Percentiles rank a stretch among this genome's conserved stretches.
Evolutionary conservation across 2,888 invertebrate genomes (phyloP).

Genomic region (Teinopalpus imperialis): DNA sequence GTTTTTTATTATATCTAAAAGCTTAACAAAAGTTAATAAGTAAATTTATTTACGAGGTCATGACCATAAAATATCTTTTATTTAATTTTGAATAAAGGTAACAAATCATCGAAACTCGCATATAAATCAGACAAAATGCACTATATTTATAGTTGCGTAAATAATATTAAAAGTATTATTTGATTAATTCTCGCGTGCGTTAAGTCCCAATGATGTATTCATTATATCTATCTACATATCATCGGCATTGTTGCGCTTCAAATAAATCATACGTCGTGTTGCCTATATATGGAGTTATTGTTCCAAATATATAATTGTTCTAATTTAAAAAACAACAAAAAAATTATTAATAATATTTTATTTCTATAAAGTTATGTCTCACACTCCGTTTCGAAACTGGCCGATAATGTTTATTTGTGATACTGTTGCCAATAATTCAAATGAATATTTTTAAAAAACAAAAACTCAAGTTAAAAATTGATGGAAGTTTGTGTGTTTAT

Average conservation of each 20-base stretch:
- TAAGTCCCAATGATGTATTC: conserved; percentile 8
- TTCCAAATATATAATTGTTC: conserved; percentile 40
- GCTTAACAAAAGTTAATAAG: no score
- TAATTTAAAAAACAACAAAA: conserved; percentile 5
- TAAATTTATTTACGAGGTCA: no score
- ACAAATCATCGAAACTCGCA: no score
- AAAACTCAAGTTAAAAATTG: conserved; percentile 63
- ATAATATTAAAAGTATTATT: not conserved
- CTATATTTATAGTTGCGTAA: no score
- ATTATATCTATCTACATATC: conserved; percentile 71
- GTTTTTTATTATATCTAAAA: no score
- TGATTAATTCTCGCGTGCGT: not conserved
- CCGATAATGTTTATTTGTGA: conserved; percentile 70
- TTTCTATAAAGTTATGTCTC: no score
- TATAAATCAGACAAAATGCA: no score
- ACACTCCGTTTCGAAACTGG: conserved; percentile 34
- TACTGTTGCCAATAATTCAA: conserved; percentile 65
- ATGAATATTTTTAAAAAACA: conserved; percentile 32
- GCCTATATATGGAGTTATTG: conserved; percentile 47
- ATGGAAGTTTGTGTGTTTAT: conserved; percentile 66
- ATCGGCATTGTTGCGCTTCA: conserved; percentile 75
- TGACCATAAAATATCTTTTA: no score
- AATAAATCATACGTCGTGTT: conserved; percentile 54
- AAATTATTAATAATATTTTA: not conserved
- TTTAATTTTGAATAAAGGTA: no score